Evolutionary conservation across 2,113 vertebrate species (phyloP), one percentile per base, ranked within the genome.

Genomic region (Aegithalos caudatus): DNA sequence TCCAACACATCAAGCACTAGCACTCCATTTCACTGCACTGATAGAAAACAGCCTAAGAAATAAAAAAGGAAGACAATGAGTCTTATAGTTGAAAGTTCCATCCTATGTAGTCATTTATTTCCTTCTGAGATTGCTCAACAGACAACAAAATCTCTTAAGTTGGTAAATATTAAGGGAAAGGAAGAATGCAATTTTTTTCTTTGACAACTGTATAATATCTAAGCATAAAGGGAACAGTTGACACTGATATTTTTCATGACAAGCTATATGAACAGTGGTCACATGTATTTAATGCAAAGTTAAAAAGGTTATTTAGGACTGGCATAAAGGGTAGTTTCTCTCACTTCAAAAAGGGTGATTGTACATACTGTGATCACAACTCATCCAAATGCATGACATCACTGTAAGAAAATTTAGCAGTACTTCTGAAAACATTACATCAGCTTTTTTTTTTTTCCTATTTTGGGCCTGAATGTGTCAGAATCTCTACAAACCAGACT

Each of bases 101-200:
- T 40, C 54, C 73, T 61, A 47, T 23, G 24, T 16, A 85, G 44
- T 62, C 27, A 56, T 71, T 95, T 89, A 79, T 94, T 95, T 95
- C 61, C 47, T 95, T 95, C 85, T 71, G 65, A 85, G 77, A 74
- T 86, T 66, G 51, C 38, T 40, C 76, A 37, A 84, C 88, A 93
- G 85, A 90, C 67, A 96, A 73, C 53, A 86, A 95, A 65, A 84
- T 80, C 78, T 94, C 66, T 78, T 82, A 91, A 94, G 54, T 31
- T 90, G 85, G 90, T 96, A 97, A 96, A 94, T 92, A 96, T 77
- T 66, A 87, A 86, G 81, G 74, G 40, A 92, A 95, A 93, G 35
- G 53, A 97, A 95, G 76, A 90, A 89, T 1, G 28, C 5, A 1
- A 31, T 81, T 77, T 82, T 88, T 94, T 95, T 88, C 77, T 61